Conservation (phyloP, 2,888 invertebrate species). For the Crematogaster levior region DNA sequence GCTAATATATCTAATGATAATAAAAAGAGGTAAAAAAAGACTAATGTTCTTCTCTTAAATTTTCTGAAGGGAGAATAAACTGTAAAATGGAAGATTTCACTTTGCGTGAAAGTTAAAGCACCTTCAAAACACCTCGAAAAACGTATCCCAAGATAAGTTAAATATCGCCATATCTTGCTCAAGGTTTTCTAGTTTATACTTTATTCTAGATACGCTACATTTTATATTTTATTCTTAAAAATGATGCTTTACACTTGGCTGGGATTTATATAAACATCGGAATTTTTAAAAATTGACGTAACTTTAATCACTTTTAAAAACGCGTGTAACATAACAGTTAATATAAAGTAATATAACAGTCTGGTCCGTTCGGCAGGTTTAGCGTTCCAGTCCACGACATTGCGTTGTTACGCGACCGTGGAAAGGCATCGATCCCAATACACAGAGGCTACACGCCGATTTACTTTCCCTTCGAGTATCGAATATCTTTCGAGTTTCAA, state of each 20-base stretch:
- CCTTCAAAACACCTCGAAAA: background rate
- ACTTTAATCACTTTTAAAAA: background rate
- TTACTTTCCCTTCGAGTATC: slow-evolving; percentile 59
- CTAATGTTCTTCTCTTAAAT: background rate
- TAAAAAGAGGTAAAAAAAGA: background rate
- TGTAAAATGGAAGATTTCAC: background rate
- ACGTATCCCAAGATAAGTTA: background rate
- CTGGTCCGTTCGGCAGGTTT: background rate
- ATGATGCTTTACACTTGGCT: background rate
- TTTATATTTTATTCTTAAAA: background rate
- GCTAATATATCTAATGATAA: background rate
- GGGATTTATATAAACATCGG: background rate
- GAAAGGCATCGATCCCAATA: slow-evolving; percentile 60
- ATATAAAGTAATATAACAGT: background rate
- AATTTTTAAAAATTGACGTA: background rate
- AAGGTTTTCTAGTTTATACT: background rate
- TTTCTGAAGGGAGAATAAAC: background rate
- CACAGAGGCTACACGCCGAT: slow-evolving; percentile 38
- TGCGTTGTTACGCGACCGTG: slow-evolving; percentile 54
- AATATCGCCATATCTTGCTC: background rate
- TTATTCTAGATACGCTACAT: background rate
- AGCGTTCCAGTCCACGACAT: slow-evolving; percentile 15
- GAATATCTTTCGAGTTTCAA: slow-evolving; percentile 26
- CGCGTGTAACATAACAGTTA: background rate
- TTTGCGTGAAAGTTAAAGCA: background rate